phyloP scores from a whole-genome alignment of 2,797 vertebrate genomes.

The Notoglanidium macrostoma region DNA sequence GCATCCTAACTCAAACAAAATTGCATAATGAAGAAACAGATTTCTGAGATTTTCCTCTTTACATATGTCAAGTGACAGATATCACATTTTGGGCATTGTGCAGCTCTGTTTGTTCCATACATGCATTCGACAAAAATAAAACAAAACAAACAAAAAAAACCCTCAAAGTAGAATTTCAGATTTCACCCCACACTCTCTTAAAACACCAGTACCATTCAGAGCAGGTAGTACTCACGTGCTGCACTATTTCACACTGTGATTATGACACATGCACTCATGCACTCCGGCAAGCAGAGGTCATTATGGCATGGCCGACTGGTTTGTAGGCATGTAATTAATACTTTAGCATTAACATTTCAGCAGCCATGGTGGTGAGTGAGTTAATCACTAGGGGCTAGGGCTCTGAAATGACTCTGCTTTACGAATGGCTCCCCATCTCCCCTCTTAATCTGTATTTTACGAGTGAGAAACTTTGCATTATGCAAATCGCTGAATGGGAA shows the following conservation, averaged over 20 bases:
- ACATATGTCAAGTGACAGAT: neutral
- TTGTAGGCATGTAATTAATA: conserved; percentile 65
- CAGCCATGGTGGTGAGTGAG: conserved; percentile 70
- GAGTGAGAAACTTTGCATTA: conserved; percentile 99
- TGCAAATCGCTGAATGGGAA: conserved; percentile 99
- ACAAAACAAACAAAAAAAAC: neutral
- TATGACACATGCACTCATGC: conserved; percentile 60
- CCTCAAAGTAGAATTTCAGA: neutral
- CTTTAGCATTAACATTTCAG: conserved; percentile 59
- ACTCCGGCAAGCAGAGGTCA: conserved; percentile 54
- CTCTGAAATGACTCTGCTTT: conserved; percentile 87
- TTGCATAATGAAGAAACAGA: neutral
- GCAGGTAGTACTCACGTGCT: conserved; percentile 38
- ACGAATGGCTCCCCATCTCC: conserved; percentile 87
- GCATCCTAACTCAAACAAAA: neutral
- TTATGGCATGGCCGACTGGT: conserved; percentile 45
- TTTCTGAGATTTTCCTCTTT: neutral
- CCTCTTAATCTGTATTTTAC: conserved; percentile 99
- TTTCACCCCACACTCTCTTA: neutral
- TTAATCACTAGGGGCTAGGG: conserved; percentile 84
- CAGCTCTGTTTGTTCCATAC: neutral
- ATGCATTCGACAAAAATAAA: neutral
- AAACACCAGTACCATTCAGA: conserved; percentile 23
- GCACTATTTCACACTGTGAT: conserved; percentile 53
- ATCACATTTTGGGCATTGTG: neutral